These are phyloP conservation scores for Eudasyphora cyanicolor DNA, from an alignment of 2,888 invertebrate species.

Conservation along the genomic window DNA sequence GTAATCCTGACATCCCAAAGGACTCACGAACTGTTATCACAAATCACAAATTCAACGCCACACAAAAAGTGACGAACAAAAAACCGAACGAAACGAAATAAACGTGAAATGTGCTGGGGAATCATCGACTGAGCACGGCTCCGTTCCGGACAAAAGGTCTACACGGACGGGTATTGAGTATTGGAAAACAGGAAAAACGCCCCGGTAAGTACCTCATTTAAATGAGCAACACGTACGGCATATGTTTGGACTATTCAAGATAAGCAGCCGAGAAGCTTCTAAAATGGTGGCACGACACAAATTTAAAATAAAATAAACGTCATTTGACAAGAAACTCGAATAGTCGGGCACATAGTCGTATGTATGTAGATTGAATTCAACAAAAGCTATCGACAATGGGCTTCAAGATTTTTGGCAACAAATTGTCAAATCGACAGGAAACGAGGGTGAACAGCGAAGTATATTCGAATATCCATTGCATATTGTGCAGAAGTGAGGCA, in stretches of 20 bases:
- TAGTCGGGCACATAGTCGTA: no score
- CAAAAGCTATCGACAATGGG: background rate
- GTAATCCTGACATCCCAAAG: slow-evolving; percentile 53
- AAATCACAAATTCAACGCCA: slow-evolving; percentile 44
- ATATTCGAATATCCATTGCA: no score
- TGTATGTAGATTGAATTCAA: background rate
- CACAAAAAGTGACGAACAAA: slow-evolving; percentile 24
- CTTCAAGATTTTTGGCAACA: background rate
- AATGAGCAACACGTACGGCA: slow-evolving; percentile 69
- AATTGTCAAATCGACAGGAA: background rate
- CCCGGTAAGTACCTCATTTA: slow-evolving; percentile 67
- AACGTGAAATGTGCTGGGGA: slow-evolving; percentile 21
- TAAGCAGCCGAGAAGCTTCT: slow-evolving; percentile 61
- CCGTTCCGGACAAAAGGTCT: background rate
- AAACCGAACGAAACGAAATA: no score
- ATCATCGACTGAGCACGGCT: background rate
- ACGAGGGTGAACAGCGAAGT: background rate
- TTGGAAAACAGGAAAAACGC: slow-evolving; percentile 44
- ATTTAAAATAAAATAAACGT: background rate
- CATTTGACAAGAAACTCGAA: slow-evolving; percentile 4
- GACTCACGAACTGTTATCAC: slow-evolving; percentile 53
- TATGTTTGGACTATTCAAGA: slow-evolving; percentile 67
- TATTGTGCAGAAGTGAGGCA: no score
- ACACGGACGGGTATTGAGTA: slow-evolving; percentile 6
- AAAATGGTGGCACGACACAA: slow-evolving; percentile 9